Percentiles rank a stretch among this genome's conserved stretches.
These are phyloP conservation scores for Oncorhynchus keta DNA, from an alignment of 2,113 vertebrate genomes.

Conservation along the genomic window DNA sequence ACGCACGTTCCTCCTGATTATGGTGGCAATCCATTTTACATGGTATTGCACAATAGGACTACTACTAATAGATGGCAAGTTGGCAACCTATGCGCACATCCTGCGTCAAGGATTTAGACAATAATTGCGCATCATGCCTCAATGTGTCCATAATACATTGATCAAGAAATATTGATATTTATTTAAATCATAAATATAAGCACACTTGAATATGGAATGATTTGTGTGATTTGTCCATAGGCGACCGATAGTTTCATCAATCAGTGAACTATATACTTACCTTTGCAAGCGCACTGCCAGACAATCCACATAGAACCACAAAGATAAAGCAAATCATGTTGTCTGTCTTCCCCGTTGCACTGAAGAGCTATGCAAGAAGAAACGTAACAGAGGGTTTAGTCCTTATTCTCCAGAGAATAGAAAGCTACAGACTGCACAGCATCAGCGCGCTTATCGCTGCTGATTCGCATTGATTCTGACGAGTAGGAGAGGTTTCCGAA, in stretches of 20 bases:
- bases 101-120: neutral
- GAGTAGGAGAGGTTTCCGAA: conserved; percentile 36
- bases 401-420: conserved; percentile 30
- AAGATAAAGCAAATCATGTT: conserved; percentile 67
- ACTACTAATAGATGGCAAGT: neutral
- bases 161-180: neutral
- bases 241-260: neutral
- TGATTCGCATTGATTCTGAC: conserved; percentile 29
- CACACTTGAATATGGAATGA: neutral
- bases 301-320: conserved; percentile 72
- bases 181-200: neutral
- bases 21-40: neutral
- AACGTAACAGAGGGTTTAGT: conserved; percentile 26
- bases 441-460: conserved; percentile 29
- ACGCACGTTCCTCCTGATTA: neutral
- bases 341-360: conserved; percentile 37
- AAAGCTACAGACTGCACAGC: neutral
- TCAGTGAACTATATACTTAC: conserved; percentile 56
- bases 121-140: neutral
- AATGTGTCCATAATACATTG: neutral
- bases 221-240: neutral
- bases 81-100: neutral
- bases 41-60: neutral
- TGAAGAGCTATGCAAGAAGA: conserved; percentile 15
- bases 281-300: conserved; percentile 63